Evolutionary conservation across 2,113 vertebrate species (phyloP).

Genomic region (Zingel zingel): DNA sequence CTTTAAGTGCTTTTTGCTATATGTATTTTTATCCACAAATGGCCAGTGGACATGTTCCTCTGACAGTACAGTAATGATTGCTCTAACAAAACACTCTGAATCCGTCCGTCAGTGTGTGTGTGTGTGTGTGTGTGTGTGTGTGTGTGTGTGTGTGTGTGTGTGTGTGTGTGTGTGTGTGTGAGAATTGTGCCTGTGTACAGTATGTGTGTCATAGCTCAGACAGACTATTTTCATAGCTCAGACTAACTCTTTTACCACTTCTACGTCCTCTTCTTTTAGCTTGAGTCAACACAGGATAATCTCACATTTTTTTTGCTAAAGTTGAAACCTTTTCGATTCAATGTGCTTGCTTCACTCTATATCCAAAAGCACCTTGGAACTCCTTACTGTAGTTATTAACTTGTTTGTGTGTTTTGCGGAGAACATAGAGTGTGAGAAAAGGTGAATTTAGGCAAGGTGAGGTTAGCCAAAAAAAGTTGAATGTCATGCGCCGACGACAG

Average conservation of each 20-base stretch:
- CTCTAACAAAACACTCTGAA: background rate
- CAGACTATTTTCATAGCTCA: background rate
- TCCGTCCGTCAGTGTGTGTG: background rate
- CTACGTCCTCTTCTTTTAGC: background rate
- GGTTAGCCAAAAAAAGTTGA: too few relatives aligned
- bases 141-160: background rate
- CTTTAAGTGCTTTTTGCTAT: background rate
- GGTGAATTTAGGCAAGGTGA: too few relatives aligned
- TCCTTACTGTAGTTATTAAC: too few relatives aligned
- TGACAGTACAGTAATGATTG: background rate
- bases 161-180: too few relatives aligned
- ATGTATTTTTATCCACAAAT: background rate
- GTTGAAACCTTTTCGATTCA: too few relatives aligned
- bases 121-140: background rate
- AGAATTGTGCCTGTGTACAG: background rate
- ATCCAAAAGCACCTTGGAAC: too few relatives aligned
- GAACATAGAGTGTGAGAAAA: too few relatives aligned
- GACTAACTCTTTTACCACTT: background rate
- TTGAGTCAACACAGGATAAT: background rate
- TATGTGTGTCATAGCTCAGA: background rate
- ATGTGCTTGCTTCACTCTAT: too few relatives aligned
- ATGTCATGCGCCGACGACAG: too few relatives aligned
- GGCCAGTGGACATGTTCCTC: background rate
- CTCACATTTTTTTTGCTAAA: background rate
- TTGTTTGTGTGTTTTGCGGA: too few relatives aligned